phyloP scores from a whole-genome alignment of 2,888 invertebrate genomes.

The Drosophila meridiana region DNA sequence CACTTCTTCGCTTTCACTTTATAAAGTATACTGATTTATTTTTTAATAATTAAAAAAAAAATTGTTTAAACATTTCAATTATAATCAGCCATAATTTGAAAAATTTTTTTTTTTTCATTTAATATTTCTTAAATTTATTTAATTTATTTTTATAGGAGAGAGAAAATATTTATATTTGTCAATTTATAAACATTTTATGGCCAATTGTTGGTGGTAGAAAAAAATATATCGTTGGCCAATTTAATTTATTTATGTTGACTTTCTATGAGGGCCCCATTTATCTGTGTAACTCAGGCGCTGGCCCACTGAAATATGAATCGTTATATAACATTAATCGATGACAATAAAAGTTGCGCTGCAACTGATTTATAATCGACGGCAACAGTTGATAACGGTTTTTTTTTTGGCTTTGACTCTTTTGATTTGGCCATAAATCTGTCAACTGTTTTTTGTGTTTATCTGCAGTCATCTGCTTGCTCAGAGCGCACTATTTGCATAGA shows the following conservation, averaged over 20 bases:
- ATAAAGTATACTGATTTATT: not conserved
- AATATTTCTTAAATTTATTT: too few relatives aligned
- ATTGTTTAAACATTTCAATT: too few relatives aligned
- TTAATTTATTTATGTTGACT: not conserved
- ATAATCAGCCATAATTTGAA: too few relatives aligned
- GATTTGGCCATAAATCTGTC: conserved; percentile 30
- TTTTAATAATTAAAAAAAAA: not conserved
- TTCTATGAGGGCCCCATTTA: not conserved
- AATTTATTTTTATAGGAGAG: too few relatives aligned
- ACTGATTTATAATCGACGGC: conserved; percentile 21
- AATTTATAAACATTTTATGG: not conserved
- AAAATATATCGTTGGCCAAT: not conserved
- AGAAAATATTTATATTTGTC: not conserved
- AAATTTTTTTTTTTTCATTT: too few relatives aligned
- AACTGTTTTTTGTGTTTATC: not conserved
- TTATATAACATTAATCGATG: conserved; percentile 1
- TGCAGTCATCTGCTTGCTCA: not conserved
- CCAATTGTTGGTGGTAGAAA: not conserved
- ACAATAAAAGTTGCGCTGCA: conserved; percentile 7
- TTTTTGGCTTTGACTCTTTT: not conserved
- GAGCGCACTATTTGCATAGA: conserved; percentile 14
- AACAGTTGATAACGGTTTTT: conserved; percentile 19
- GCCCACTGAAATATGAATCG: not conserved
- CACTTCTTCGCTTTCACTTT: too few relatives aligned
- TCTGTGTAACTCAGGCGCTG: not conserved